Evolutionary conservation across 2,113 vertebrate genomes (phyloP).

Genomic region (Anser cygnoides): DNA sequence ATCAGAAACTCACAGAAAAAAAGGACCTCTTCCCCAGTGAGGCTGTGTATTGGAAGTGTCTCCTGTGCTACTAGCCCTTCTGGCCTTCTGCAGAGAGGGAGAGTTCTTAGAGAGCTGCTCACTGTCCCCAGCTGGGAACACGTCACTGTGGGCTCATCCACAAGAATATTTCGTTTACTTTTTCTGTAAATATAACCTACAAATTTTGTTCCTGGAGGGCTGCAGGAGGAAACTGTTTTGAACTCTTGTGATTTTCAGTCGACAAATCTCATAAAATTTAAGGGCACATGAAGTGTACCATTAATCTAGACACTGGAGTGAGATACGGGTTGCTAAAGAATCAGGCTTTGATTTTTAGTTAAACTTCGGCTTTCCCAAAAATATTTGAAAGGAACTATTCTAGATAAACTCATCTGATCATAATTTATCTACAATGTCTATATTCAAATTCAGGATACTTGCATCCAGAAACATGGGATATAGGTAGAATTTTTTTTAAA

Average conservation of each 20-base stretch:
- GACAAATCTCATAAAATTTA: neutral
- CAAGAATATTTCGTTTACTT: neutral
- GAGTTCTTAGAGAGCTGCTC: neutral
- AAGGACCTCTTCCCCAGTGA: neutral
- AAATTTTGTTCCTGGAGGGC: neutral
- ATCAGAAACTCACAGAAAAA: neutral
- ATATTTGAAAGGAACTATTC: neutral
- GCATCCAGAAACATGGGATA: neutral
- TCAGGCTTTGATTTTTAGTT: neutral
- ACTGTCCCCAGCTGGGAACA: neutral
- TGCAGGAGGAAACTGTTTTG: neutral
- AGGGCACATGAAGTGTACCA: neutral
- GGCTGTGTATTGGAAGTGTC: fast-evolving
- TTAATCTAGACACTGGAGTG: neutral
- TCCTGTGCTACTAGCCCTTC: neutral
- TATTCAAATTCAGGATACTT: neutral
- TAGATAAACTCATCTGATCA: neutral
- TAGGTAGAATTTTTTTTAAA: neutral
- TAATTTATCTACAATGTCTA: neutral
- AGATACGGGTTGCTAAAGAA: neutral
- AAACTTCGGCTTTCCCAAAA: neutral
- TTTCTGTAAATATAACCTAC: neutral
- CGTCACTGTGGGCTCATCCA: neutral
- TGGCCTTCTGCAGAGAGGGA: neutral
- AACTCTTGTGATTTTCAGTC: neutral